Base-by-base conservation (phyloP, 2,888 invertebrate genomes). In the Taphrorychus bicolor region DNA sequence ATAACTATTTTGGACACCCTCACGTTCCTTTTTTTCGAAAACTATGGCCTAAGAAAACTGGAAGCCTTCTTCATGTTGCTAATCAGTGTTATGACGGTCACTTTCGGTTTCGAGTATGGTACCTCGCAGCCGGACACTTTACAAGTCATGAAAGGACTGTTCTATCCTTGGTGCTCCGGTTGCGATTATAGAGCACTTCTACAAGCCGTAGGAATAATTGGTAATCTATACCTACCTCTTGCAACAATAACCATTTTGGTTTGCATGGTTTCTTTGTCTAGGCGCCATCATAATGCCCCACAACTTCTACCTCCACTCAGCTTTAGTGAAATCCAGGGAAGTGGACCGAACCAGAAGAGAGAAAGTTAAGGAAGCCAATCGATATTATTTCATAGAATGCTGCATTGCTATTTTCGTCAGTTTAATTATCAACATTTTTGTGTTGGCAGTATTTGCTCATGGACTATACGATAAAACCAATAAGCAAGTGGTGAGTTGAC, bases 261-360 rank as follows among this genome's bases (percentile, higher is more conserved):
- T n/a, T n/a, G n/a, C n/a, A n/a, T n/a, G n/a, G n/a, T 5, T 51
- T 5, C 11, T 24, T 21, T 54, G 74, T 74, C 52, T 66, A 81
- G 82, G 82, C 45, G 82, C 93, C 42, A 93, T 95, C 23, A 95
- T 95, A 72, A 95, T 95, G 95, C 95, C 95, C 0, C 95, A 95
- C 78, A 95, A 95, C 83, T 85, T 95, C 61, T 95, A 94, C 79
- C 85, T 95, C n/a, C 95, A 96, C 81, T 95, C 95, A 23, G 95
- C 95, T 11, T 85, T 95, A 66, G 95, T 95, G 40, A 94, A 95
- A 90, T 92, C 93, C 1, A 86, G 95, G 70, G 90, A 91, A 70
- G 84, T 96, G 41, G 91, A 95, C 80, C 86, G 94, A 63, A 86
- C 85, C 17, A 88, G 91, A 76, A 84, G 87, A 32, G 83, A 84